Evolutionary conservation across 2,888 invertebrate species (phyloP).

Genomic region (Nomada hirtipes): DNA sequence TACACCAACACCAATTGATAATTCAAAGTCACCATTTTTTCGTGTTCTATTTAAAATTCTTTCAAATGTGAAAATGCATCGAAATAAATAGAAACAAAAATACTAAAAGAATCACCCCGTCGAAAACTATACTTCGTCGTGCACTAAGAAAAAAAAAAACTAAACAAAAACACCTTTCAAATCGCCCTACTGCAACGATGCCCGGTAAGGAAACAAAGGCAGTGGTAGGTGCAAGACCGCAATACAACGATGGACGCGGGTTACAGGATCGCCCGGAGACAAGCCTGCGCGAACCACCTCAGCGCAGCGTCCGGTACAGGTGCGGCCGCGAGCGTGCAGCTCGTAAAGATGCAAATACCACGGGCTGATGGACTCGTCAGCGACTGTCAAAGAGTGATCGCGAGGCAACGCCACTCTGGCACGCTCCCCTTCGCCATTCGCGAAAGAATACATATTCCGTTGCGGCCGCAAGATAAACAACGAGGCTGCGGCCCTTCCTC

Average conservation of each 20-base stretch:
- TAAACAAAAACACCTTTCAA: not conserved
- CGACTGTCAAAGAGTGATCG: slow-evolving; percentile 80
- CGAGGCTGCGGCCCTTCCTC: slow-evolving; percentile 57
- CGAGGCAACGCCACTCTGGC: slow-evolving; percentile 60
- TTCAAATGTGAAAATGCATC: no score
- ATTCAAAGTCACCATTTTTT: no score
- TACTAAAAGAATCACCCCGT: no score
- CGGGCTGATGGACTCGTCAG: slow-evolving; percentile 79
- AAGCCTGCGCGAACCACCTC: slow-evolving; percentile 21
- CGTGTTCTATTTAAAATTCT: no score
- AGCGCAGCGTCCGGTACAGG: slow-evolving; percentile 63
- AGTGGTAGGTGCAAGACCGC: slow-evolving; percentile 3
- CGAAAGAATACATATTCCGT: slow-evolving; percentile 72
- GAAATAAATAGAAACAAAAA: no score
- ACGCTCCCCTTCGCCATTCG: slow-evolving; percentile 47
- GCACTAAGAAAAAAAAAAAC: not conserved
- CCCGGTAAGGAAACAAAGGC: slow-evolving; percentile 13
- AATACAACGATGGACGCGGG: slow-evolving; percentile 48
- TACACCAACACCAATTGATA: no score
- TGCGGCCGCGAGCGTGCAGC: slow-evolving; percentile 69
- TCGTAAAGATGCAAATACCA: slow-evolving; percentile 82
- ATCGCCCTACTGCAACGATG: not conserved
- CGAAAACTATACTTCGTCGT: no score
- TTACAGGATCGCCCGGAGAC: slow-evolving; percentile 71
- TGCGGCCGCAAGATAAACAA: slow-evolving; percentile 78